These are phyloP conservation scores for Heliconius charithonia DNA, from an alignment of 2,888 invertebrate genomes.

Conservation along the genomic window DNA sequence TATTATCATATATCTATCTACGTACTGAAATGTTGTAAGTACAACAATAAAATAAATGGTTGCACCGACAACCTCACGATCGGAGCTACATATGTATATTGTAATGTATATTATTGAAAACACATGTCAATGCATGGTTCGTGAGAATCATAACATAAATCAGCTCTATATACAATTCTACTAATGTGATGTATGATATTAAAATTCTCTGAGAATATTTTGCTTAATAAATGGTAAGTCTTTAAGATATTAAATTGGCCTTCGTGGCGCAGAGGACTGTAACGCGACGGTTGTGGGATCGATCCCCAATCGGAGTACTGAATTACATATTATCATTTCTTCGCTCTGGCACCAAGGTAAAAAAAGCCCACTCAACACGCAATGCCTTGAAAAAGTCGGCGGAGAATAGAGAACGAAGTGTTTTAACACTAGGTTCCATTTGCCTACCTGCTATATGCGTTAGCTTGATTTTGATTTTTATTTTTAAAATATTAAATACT, in stretches of 20 bases:
- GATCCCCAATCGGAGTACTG: too few species aligned
- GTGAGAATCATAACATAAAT: constrained; percentile 35
- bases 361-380: too few species aligned
- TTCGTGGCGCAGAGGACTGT: too few species aligned
- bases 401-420: too few species aligned
- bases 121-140: constrained; percentile 62
- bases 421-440: too few species aligned
- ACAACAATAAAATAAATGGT: not conserved
- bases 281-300: too few species aligned
- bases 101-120: constrained; percentile 66
- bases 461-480: too few species aligned
- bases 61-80: constrained; percentile 1
- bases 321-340: too few species aligned
- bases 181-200: constrained; percentile 20
- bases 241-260: not conserved
- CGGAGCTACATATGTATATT: not conserved
- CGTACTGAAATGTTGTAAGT: not conserved
- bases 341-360: too few species aligned
- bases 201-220: not conserved
- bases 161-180: constrained; percentile 33
- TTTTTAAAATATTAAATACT: not conserved
- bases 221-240: not conserved
- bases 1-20: not conserved
- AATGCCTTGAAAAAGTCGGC: too few species aligned
- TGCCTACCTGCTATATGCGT: too few species aligned